phyloP scores from a whole-genome alignment of 2,888 invertebrate species.

The Leptinotarsa rubiginosa region DNA sequence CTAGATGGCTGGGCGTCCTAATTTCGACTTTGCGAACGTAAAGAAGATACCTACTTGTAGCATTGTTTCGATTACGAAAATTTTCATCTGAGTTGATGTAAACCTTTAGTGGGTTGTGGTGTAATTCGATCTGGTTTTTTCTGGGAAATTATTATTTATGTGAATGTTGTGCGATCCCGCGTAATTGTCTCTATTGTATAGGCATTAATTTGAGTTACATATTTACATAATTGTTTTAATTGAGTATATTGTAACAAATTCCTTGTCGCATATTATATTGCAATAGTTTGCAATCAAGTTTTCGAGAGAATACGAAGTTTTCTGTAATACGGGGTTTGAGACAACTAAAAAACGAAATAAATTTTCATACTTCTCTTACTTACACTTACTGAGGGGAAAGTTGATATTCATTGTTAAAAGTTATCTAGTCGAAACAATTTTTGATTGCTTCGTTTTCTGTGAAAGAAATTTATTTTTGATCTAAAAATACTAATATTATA shows the following conservation, averaged over 20 bases:
- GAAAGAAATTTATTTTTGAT: no score
- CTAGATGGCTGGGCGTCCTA: constrained; percentile 55
- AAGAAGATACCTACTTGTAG: constrained; percentile 39
- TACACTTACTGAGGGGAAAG: no score
- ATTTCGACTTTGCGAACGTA: constrained; percentile 49
- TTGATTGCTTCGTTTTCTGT: no score
- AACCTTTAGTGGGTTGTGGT: constrained; percentile 43
- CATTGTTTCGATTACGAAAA: constrained; percentile 44
- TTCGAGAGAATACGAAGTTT: background rate
- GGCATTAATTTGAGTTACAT: constrained; percentile 22
- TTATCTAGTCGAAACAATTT: no score
- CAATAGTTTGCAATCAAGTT: background rate
- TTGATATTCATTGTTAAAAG: no score
- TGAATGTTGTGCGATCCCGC: constrained; percentile 24
- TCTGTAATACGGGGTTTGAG: background rate
- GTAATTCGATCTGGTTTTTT: constrained; percentile 39
- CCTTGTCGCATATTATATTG: background rate
- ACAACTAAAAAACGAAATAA: no score
- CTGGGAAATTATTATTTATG: constrained; percentile 40
- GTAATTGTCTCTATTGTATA: constrained; percentile 33
- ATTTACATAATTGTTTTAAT: constrained; percentile 24
- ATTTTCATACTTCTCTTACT: no score
- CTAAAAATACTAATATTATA: no score
- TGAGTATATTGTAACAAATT: constrained; percentile 23
- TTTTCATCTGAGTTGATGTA: constrained; percentile 39